Evolutionary conservation across 2,113 vertebrate species (phyloP).

Genomic region (Rhinoptilus africanus): DNA sequence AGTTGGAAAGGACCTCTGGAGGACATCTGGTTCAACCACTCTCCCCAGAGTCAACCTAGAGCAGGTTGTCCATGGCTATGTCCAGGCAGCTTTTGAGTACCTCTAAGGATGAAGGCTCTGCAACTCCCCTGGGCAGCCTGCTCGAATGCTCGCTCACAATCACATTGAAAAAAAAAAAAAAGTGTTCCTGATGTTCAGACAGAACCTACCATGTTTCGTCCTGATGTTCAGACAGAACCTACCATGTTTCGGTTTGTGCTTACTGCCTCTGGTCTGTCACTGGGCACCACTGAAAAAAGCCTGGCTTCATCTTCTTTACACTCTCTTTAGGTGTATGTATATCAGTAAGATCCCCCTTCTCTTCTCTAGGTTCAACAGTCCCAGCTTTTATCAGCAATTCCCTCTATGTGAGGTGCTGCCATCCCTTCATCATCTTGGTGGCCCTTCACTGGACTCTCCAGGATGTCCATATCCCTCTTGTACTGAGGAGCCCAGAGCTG

Average conservation of each 20-base stretch:
- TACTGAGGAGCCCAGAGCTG: not conserved
- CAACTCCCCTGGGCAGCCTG: not conserved
- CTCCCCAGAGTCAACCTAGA: not conserved
- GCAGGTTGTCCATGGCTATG: not conserved
- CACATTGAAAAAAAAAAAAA: not conserved
- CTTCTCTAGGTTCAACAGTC: not conserved
- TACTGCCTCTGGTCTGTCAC: not conserved
- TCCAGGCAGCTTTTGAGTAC: not conserved
- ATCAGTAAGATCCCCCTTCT: not conserved
- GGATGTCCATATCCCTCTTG: rapidly evolving
- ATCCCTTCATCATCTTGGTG: not conserved
- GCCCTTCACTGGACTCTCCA: not conserved
- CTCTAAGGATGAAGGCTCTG: not conserved
- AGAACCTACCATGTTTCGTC: not conserved
- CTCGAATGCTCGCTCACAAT: not conserved
- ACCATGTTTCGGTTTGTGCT: not conserved
- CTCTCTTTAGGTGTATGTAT: not conserved
- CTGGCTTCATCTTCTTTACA: not conserved
- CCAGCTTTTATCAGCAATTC: not conserved
- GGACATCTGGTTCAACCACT: not conserved
- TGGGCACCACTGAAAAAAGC: not conserved
- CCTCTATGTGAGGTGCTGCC: rapidly evolving
- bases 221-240: not conserved
- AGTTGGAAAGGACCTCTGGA: not conserved
- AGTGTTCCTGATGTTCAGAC: not conserved